These are phyloP conservation scores for Pantherophis alleghaniensis DNA, from an alignment of 2,797 vertebrate species.

Conservation along the genomic window DNA sequence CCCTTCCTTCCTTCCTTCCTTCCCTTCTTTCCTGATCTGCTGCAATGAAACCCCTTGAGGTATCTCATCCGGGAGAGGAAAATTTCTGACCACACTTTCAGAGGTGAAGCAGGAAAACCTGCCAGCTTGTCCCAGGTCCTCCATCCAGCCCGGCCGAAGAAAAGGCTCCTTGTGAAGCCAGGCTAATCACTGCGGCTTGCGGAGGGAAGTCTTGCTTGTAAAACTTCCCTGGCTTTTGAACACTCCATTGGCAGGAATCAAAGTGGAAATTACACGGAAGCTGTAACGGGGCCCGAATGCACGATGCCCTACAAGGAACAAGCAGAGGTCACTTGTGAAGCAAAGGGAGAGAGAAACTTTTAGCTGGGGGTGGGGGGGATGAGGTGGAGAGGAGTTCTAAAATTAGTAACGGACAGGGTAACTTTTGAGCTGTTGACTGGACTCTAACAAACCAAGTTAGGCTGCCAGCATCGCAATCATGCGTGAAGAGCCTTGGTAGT, in stretches of 20 bases:
- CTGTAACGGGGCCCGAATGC: neutral
- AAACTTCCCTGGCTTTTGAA: slow-evolving; percentile 19
- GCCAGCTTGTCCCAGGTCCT: neutral
- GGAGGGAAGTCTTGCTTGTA: slow-evolving; percentile 15
- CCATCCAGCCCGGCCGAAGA: neutral
- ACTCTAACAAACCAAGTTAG: neutral
- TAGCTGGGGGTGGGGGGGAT: neutral
- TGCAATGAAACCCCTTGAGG: no score
- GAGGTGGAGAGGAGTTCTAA: no score
- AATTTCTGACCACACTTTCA: neutral
- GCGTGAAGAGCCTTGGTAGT: no score
- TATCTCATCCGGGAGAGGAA: neutral
- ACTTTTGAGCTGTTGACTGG: neutral
- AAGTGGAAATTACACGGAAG: slow-evolving; percentile 11
- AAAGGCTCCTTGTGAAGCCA: neutral
- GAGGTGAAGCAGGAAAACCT: neutral
- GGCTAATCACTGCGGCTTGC: neutral
- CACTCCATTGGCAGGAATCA: slow-evolving; percentile 17
- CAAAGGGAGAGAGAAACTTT: neutral
- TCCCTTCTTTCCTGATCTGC: neutral
- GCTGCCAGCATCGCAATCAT: neutral
- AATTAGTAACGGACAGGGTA: neutral
- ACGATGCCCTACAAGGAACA: slow-evolving; percentile 4
- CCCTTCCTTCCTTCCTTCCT: neutral
- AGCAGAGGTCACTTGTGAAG: slow-evolving; percentile 9